phyloP scores from a whole-genome alignment of 2,888 invertebrate genomes.

The Rosalia funebris region DNA sequence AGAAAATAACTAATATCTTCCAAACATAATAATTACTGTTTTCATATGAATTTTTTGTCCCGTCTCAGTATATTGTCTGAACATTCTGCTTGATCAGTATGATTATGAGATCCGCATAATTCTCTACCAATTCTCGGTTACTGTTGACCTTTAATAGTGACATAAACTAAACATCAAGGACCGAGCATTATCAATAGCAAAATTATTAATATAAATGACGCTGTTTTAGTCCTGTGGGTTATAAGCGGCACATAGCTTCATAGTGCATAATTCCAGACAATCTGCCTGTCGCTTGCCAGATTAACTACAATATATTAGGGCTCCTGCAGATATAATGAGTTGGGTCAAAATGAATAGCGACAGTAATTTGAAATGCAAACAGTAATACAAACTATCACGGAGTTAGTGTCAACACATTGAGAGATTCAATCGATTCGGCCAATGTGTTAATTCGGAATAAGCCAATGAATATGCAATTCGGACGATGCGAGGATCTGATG shows the following conservation, averaged over 20 bases:
- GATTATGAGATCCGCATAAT: too few relatives aligned
- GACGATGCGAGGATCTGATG: conserved; percentile 11
- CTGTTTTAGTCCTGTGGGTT: background rate
- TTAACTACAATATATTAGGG: conserved; percentile 38
- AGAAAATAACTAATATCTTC: too few relatives aligned
- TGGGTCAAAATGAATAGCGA: conserved; percentile 42
- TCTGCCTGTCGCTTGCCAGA: conserved; percentile 38
- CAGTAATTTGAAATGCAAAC: conserved; percentile 45
- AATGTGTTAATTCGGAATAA: conserved; percentile 42
- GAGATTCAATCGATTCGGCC: conserved; percentile 38
- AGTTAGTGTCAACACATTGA: conserved; percentile 45
- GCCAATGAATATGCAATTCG: conserved; percentile 43
- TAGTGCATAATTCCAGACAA: conserved; percentile 35
- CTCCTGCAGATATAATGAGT: conserved; percentile 39
- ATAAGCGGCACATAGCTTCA: background rate
- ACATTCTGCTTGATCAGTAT: too few relatives aligned
- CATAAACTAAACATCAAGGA: background rate
- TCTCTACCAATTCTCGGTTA: too few relatives aligned
- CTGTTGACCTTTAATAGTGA: background rate
- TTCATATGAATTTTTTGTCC: too few relatives aligned
- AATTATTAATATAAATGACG: conserved; percentile 36
- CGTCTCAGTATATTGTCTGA: too few relatives aligned
- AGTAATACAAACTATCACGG: conserved; percentile 43
- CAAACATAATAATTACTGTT: too few relatives aligned
- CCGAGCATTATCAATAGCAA: background rate